phyloP scores from a whole-genome alignment of 2,113 vertebrate genomes.

The Microtus richardsoni region DNA sequence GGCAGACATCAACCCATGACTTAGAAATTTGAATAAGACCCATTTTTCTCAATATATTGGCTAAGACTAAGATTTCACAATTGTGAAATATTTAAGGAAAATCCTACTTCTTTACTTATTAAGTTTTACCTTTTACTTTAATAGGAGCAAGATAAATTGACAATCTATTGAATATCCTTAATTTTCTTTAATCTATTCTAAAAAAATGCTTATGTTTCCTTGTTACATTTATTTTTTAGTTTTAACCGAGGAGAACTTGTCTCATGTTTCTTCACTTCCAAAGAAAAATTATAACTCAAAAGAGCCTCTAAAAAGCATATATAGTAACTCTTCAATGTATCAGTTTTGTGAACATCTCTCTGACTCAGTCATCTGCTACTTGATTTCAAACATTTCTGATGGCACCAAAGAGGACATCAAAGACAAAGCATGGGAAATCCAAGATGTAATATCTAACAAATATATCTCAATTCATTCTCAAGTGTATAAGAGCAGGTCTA shows the following conservation, averaged over 20 bases:
- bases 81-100: background rate
- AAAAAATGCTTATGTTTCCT: background rate
- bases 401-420: background rate
- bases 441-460: constrained; percentile 36
- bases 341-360: constrained; percentile 71
- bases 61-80: background rate
- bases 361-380: constrained; percentile 66
- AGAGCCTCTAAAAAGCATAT: constrained; percentile 43
- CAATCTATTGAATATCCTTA: background rate
- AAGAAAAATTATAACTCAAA: constrained; percentile 47
- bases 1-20: background rate
- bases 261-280: constrained; percentile 49
- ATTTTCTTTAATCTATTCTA: background rate
- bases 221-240: constrained; percentile 45
- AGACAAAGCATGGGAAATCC: constrained; percentile 35
- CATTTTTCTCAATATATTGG: background rate
- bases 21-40: background rate
- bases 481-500: constrained; percentile 35
- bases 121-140: background rate
- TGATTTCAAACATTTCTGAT: constrained; percentile 67
- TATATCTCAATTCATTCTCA: constrained; percentile 71
- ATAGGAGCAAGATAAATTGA: background rate
- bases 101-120: background rate
- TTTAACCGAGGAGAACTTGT: constrained; percentile 14
- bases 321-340: constrained; percentile 63